Evolutionary conservation across 2,888 invertebrate species (phyloP), one percentile per base, ranked within the genome.

Genomic region (Nineta flava): DNA sequence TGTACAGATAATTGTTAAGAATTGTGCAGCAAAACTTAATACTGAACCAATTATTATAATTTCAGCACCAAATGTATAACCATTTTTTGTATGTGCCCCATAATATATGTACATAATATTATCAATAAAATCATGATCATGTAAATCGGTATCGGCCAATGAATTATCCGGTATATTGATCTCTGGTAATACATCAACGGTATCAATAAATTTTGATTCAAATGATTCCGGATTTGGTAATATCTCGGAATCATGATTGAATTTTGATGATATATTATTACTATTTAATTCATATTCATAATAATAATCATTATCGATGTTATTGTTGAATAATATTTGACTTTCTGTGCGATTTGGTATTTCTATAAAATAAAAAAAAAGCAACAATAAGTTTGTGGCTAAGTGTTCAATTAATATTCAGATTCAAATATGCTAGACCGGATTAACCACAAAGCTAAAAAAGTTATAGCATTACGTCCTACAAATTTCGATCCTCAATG

Each of bases 91-190:
- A 64, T 61, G 74, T 61, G 65, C 75, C 61, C 70, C 76, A 69
- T 81, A 81, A 57, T 83, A 82, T 38, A 82, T 71, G 59, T 82
- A 83, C 61, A 81, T 81, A 45, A 83, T 76, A 58, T 81, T 81
- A 58, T 83, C 82, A 48, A 83, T 83, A 40, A 79, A 75, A 57
- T 81, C 80, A 57, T 81, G 80, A 55, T 81, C 81, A 55, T 76
- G 75, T 3, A 82, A 65, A 60, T 81, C 81, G 0, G 74, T 73
- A 57, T 80, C 79, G 0, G 79, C 77, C 38, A 80, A 60, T 1
- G 78, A 77, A 58, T 78, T 76, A 52, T 78, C 79, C 0, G 79
- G 78, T 4, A 79, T 56, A 42, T 76, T 75, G 2, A 74, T 61
- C 46, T 76, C 73, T 2, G 68, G 62, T 5, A 67, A 55, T 9